Conservation (phyloP, 2,888 invertebrate species). For the Tortrix viridana region DNA sequence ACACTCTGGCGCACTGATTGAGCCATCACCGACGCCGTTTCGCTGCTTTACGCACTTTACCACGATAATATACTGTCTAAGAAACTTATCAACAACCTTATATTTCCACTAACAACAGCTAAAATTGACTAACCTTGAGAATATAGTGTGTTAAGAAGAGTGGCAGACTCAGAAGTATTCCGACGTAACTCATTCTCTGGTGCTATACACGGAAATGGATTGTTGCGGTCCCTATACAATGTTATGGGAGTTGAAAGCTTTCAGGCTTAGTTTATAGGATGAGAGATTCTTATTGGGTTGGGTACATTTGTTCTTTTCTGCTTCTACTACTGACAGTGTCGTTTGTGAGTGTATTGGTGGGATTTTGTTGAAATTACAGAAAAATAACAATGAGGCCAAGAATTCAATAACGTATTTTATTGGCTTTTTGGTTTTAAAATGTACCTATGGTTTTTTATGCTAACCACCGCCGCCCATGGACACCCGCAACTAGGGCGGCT, state of each 20-base stretch:
- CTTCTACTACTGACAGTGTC: too few species aligned
- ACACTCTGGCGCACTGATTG: constrained; percentile 75
- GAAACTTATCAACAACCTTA: constrained; percentile 36
- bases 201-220: constrained; percentile 74
- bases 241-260: constrained; percentile 69
- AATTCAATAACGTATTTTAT: too few species aligned
- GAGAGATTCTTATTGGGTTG: constrained; percentile 53
- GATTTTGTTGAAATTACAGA: too few species aligned
- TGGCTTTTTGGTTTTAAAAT: too few species aligned
- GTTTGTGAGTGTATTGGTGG: too few species aligned
- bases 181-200: constrained; percentile 71
- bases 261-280: constrained; percentile 66
- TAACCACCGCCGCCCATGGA: too few species aligned
- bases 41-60: constrained; percentile 61
- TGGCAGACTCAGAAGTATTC: constrained; percentile 60
- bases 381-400: too few species aligned
- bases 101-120: constrained; percentile 17
- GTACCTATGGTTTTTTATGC: too few species aligned
- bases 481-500: too few species aligned
- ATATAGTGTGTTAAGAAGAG: neutral
- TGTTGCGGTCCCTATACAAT: constrained; percentile 77
- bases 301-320: constrained; percentile 48
- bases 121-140: constrained; percentile 33
- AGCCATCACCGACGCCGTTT: constrained; percentile 75
- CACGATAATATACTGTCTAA: constrained; percentile 40